Evolutionary conservation across 2,113 vertebrate genomes (phyloP).

Genomic region (Aviceda subcristata): DNA sequence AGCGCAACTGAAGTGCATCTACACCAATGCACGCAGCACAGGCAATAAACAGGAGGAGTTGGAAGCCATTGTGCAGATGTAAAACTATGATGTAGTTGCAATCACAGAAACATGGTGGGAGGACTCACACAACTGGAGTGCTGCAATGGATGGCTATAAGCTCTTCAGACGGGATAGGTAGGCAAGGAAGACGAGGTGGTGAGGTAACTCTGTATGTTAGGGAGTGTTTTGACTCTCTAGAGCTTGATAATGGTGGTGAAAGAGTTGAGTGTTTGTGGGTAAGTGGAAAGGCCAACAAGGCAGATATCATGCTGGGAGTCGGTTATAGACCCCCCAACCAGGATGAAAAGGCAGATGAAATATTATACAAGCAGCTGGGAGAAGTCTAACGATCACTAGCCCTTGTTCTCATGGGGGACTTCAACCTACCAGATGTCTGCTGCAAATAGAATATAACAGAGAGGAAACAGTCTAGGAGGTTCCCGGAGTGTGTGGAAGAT

Average conservation of each 20-base stretch:
- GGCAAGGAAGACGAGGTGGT: not conserved
- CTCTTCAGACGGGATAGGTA: not conserved
- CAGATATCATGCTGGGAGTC: not conserved
- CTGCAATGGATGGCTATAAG: not conserved
- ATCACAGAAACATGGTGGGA: not conserved
- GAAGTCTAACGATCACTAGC: not conserved
- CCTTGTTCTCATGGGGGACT: too few relatives aligned
- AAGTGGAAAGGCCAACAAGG: not conserved
- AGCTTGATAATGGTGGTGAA: not conserved
- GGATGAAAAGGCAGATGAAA: not conserved
- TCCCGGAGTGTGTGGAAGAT: not conserved
- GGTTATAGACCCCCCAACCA: not conserved
- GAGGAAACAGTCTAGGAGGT: not conserved
- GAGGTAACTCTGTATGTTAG: not conserved
- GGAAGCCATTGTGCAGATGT: too few relatives aligned
- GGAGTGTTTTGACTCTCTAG: not conserved
- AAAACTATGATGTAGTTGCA: too few relatives aligned
- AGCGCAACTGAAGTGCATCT: not conserved
- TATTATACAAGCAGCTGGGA: not conserved
- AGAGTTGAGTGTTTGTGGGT: too few relatives aligned
- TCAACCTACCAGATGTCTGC: not conserved
- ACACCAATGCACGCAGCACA: not conserved
- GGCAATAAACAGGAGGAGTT: too few relatives aligned
- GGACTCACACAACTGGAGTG: not conserved
- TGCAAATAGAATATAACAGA: not conserved